phyloP scores from a whole-genome alignment of 2,797 vertebrate species.

The Nannoperca australis region DNA sequence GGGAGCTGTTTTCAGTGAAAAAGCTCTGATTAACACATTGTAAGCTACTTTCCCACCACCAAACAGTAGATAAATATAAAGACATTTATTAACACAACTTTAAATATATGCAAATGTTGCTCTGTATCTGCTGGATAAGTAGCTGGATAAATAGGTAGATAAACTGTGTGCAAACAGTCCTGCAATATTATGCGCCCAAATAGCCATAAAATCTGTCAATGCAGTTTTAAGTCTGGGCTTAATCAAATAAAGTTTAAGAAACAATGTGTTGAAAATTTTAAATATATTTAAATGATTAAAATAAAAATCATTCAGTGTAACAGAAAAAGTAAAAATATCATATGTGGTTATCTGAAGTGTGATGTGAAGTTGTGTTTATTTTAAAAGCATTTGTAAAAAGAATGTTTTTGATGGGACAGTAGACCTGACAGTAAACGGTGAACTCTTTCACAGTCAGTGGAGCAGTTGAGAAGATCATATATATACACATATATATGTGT shows the following conservation, averaged over 20 bases:
- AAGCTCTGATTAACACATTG: not conserved
- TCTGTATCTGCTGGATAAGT: not conserved
- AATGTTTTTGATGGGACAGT: not conserved
- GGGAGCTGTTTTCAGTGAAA: not conserved
- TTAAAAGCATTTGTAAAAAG: not conserved
- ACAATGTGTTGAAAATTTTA: not conserved
- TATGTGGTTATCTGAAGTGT: not conserved
- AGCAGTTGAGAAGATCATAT: not conserved
- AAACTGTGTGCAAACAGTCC: not conserved
- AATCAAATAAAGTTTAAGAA: not conserved
- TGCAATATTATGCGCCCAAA: not conserved
- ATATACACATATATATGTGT: too few species aligned
- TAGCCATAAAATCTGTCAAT: not conserved
- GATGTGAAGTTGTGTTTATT: not conserved
- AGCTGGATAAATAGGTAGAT: not conserved
- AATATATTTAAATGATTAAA: not conserved
- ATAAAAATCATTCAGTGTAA: not conserved
- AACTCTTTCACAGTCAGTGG: not conserved
- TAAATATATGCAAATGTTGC: not conserved
- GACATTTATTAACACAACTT: too few species aligned
- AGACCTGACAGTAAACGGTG: not conserved
- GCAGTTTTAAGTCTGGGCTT: not conserved
- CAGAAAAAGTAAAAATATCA: not conserved
- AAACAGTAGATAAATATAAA: not conserved
- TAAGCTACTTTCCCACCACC: not conserved